Conservation (phyloP, 2,113 vertebrate genomes). For the Sakesphorus luctuosus region DNA sequence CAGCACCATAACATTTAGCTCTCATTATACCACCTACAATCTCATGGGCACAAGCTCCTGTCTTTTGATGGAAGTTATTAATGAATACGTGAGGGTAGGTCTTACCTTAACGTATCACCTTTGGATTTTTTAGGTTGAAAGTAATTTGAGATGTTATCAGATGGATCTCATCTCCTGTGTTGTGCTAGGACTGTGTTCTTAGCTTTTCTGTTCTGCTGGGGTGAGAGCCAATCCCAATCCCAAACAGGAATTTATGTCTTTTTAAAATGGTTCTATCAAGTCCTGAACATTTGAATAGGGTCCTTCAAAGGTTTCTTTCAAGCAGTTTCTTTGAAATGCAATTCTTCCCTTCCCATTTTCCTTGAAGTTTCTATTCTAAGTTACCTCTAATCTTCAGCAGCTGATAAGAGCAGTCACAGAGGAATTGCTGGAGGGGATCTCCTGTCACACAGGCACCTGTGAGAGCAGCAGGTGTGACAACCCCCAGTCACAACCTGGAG, state of each 20-base stretch:
- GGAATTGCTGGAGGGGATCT: slow-evolving; percentile 36
- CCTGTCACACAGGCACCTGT: slow-evolving; percentile 3
- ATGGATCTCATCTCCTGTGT: slow-evolving; percentile 40
- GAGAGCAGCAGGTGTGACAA: slow-evolving; percentile 52
- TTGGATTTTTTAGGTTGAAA: slow-evolving; percentile 26
- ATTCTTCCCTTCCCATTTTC: slow-evolving; percentile 37
- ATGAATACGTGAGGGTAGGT: neutral
- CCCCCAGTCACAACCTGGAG: neutral
- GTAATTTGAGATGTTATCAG: slow-evolving; percentile 19
- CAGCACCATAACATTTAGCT: neutral
- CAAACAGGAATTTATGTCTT: slow-evolving; percentile 56
- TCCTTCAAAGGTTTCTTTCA: slow-evolving; percentile 66
- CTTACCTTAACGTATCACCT: slow-evolving; percentile 4
- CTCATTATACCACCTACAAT: neutral
- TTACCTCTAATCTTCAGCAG: slow-evolving; percentile 34
- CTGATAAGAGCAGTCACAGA: slow-evolving; percentile 25
- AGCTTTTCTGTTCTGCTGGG: slow-evolving; percentile 38
- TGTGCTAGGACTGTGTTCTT: slow-evolving; percentile 25
- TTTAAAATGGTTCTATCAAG: slow-evolving; percentile 29
- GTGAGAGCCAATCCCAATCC: slow-evolving; percentile 30
- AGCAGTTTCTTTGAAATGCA: slow-evolving; percentile 62
- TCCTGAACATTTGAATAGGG: slow-evolving; percentile 45
- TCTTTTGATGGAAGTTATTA: neutral
- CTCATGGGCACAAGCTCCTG: neutral
- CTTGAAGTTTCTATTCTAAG: slow-evolving; percentile 55